These are phyloP conservation scores for Frankliniella intonsa DNA, from an alignment of 2,888 invertebrate species.

Conservation along the genomic window DNA sequence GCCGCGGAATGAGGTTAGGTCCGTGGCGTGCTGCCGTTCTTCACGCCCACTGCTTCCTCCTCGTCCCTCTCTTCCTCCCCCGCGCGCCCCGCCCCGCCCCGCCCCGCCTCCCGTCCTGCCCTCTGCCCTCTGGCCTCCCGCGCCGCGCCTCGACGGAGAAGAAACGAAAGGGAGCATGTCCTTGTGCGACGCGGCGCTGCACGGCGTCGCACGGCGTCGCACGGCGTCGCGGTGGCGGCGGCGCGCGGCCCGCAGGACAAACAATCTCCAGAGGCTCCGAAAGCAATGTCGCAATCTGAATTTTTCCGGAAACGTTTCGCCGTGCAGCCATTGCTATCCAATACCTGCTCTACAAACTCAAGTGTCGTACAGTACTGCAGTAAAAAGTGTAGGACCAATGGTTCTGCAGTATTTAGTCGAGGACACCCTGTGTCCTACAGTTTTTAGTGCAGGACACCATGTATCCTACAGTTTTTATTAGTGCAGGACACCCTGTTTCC, in stretches of 20 bases:
- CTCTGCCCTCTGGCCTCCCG: not conserved
- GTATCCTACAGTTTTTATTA: too few relatives aligned
- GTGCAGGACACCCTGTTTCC: too few relatives aligned
- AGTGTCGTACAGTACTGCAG: too few relatives aligned
- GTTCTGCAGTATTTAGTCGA: too few relatives aligned
- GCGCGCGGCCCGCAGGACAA: not conserved
- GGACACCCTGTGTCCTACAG: too few relatives aligned
- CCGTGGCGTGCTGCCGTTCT: slow-evolving; percentile 5
- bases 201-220: too few relatives aligned
- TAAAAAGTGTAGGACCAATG: too few relatives aligned
- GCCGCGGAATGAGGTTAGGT: slow-evolving; percentile 17
- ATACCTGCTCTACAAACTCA: too few relatives aligned
- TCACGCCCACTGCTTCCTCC: slow-evolving; percentile 13
- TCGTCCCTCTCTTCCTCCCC: not conserved
- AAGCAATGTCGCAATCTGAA: too few relatives aligned
- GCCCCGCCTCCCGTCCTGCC: not conserved
- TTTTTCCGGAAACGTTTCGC: too few relatives aligned
- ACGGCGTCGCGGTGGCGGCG: not conserved
- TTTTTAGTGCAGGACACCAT: too few relatives aligned
- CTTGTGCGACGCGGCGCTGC: not conserved
- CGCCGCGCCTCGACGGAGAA: not conserved
- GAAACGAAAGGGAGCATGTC: not conserved
- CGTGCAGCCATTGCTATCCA: too few relatives aligned
- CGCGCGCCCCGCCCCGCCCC: not conserved
- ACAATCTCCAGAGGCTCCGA: not conserved